Percentiles rank a stretch among this genome's conserved stretches.
Conservation (phyloP, 1,140 invertebrate genomes). For the Chironomus tepperi region DNA sequence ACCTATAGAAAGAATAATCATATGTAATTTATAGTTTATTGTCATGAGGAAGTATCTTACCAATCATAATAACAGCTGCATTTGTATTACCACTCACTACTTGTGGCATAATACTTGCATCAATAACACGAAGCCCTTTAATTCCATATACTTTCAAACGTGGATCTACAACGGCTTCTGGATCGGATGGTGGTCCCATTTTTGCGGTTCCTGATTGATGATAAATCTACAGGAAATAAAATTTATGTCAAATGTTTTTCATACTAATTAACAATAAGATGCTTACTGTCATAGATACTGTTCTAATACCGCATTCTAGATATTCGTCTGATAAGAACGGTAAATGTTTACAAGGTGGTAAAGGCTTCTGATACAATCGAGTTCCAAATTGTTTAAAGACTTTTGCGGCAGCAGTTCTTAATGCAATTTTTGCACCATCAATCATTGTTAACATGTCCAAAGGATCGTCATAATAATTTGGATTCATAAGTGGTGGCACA, state of each 20-base stretch:
- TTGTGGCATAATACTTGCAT: constrained; percentile 83
- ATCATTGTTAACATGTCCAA: constrained; percentile 66
- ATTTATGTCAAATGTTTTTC: background rate
- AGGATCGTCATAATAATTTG: constrained; percentile 77
- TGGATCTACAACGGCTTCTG: constrained; percentile 71
- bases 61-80: constrained; percentile 75
- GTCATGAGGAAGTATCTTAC: no score
- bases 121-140: constrained; percentile 68
- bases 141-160: constrained; percentile 68
- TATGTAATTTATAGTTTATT: no score
- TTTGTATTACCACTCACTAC: constrained; percentile 76
- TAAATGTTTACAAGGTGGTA: constrained; percentile 68
- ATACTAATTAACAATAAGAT: constrained; percentile 66
- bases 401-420: constrained; percentile 59
- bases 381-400: constrained; percentile 75
- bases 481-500: constrained; percentile 74
- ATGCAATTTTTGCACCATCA: constrained; percentile 70
- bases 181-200: constrained; percentile 71
- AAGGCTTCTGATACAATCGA: constrained; percentile 57
- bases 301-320: constrained; percentile 75
- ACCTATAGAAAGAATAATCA: constrained; percentile 34
- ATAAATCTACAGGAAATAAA: background rate
- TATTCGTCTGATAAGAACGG: constrained; percentile 68
- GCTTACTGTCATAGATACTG: constrained; percentile 80
- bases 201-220: constrained; percentile 56